Evolutionary conservation across 2,888 invertebrate species (phyloP).

Genomic region (Ophion ellenae): DNA sequence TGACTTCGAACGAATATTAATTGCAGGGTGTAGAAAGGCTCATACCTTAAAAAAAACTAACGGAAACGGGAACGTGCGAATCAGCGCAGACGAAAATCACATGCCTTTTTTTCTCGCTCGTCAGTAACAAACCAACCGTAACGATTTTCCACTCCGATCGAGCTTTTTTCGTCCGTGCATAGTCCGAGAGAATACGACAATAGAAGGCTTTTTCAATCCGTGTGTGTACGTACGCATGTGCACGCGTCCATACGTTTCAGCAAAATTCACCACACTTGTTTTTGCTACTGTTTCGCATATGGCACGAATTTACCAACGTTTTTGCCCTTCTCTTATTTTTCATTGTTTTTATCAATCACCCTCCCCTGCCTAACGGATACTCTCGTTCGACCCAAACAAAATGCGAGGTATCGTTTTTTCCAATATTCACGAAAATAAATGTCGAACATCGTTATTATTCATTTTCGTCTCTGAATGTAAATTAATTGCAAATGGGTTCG

Average conservation of each 20-base stretch:
- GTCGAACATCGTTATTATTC: constrained; percentile 4
- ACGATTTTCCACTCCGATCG: constrained; percentile 58
- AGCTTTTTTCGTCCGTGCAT: constrained; percentile 36
- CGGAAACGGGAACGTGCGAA: constrained; percentile 4
- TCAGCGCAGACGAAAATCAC: constrained; percentile 30
- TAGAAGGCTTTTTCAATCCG: constrained; percentile 18
- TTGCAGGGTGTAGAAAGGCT: neutral
- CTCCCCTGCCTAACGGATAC: neutral
- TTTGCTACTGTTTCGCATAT: constrained; percentile 25
- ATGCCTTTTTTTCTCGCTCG: constrained; percentile 41
- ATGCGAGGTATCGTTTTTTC: constrained; percentile 10
- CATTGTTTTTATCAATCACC: constrained; percentile 38
- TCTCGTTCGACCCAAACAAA: constrained; percentile 33
- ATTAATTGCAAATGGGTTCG: neutral
- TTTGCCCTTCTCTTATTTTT: constrained; percentile 28
- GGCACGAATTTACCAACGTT: constrained; percentile 36
- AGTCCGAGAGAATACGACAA: constrained; percentile 32
- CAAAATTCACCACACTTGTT: constrained; percentile 30
- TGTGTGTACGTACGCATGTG: neutral
- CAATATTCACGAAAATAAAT: neutral
- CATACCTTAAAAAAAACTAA: neutral
- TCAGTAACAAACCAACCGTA: constrained; percentile 52
- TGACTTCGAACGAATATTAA: neutral
- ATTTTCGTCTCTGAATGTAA: neutral
- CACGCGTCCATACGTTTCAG: constrained; percentile 5